phyloP scores from a whole-genome alignment of 2,797 vertebrate species.

The Sternarchorhynchus goeldii region DNA sequence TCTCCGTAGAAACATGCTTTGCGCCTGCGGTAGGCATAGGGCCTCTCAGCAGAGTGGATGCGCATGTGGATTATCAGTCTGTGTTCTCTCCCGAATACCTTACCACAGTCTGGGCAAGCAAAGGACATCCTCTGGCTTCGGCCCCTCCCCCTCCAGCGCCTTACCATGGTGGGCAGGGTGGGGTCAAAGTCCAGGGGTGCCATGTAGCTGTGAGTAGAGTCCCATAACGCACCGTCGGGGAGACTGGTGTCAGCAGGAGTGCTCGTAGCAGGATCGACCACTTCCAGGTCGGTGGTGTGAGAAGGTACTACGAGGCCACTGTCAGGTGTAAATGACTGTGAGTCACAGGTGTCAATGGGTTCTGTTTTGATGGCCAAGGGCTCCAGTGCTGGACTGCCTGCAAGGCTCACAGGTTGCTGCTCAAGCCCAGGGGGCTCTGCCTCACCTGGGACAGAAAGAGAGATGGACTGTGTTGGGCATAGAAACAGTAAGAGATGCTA shows the following conservation, averaged over 20 bases:
- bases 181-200: constrained; percentile 55
- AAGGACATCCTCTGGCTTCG: constrained; percentile 55
- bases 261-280: constrained; percentile 31
- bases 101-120: constrained; percentile 56
- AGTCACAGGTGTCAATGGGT: constrained; percentile 32
- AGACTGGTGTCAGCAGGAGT: neutral
- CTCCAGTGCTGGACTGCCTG: constrained; percentile 14
- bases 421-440: constrained; percentile 7
- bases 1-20: constrained; percentile 54
- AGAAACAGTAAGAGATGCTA: neutral
- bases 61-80: constrained; percentile 53
- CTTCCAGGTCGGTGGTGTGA: constrained; percentile 22
- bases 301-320: constrained; percentile 9
- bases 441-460: constrained; percentile 12
- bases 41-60: constrained; percentile 49
- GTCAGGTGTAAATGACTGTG: constrained; percentile 19
- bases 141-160: neutral
- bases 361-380: constrained; percentile 46
- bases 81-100: constrained; percentile 52
- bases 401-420: constrained; percentile 2
- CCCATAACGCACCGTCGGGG: constrained; percentile 23
- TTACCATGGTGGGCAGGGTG: constrained; percentile 19
- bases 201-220: constrained; percentile 53
- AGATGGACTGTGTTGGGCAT: constrained; percentile 20
- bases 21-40: constrained; percentile 48